A percentile compares a stretch with the other conserved stretches of the same genome.
phyloP scores from a whole-genome alignment of 2,888 invertebrate genomes.

The Leptogaster cylindrica region DNA sequence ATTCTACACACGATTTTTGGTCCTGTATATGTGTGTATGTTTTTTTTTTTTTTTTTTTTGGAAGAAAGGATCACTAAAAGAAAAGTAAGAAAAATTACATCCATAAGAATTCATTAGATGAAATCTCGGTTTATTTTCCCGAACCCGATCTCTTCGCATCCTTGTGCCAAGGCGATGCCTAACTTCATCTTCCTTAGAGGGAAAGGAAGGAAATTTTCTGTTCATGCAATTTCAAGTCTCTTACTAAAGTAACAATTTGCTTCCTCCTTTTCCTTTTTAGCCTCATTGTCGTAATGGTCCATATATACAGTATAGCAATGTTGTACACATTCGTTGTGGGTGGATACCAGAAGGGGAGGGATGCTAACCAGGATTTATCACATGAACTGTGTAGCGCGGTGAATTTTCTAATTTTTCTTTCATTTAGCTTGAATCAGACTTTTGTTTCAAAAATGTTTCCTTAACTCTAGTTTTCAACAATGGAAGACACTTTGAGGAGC shows the following conservation, averaged over 20 bases:
- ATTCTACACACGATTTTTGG: slow-evolving; percentile 3
- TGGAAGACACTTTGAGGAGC: too few species aligned
- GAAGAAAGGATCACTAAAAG: neutral
- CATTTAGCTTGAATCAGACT: slow-evolving; percentile 1
- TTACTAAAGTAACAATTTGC: slow-evolving; percentile 36
- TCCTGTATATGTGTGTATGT: too few species aligned
- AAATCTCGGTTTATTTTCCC: slow-evolving; percentile 36
- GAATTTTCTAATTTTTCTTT: slow-evolving; percentile 34
- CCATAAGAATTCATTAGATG: slow-evolving; percentile 37
- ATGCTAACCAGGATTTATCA: slow-evolving; percentile 35
- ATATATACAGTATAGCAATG: neutral
- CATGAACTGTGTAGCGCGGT: slow-evolving; percentile 19
- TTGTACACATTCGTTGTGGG: too few species aligned
- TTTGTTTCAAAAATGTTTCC: slow-evolving; percentile 11
- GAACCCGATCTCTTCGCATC: neutral
- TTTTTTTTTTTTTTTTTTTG: too few species aligned
- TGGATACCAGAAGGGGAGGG: too few species aligned
- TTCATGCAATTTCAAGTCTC: slow-evolving; percentile 27
- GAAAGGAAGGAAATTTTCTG: slow-evolving; percentile 17
- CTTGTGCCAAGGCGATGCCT: too few species aligned
- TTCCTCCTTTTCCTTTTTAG: too few species aligned
- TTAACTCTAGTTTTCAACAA: too few species aligned
- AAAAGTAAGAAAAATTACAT: slow-evolving; percentile 36
- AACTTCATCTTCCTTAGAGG: slow-evolving; percentile 36
- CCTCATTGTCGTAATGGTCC: too few species aligned